Base-by-base conservation (phyloP, 2,888 invertebrate species). In the Leucophenga maculata region DNA sequence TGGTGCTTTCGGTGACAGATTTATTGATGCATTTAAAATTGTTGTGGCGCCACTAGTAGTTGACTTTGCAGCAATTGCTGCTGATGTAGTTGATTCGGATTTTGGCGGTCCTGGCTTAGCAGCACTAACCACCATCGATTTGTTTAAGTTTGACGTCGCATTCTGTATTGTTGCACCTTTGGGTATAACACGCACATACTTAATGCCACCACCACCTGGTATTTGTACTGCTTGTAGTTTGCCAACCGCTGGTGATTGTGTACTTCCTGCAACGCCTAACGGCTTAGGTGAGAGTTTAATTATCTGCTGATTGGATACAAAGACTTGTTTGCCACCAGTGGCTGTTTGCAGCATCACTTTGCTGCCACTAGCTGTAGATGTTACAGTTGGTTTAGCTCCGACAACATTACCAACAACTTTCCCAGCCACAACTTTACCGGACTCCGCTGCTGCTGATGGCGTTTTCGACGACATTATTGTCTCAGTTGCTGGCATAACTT, bases 181-280 rank as follows among this genome's bases (percentile, higher is more conserved):
- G 1, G 90, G 90, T 18, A 93, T 89, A 52, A 93, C 90, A 75
- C 93, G 91, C n/a, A 93, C 92, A 84, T 93, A 93, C 80, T 93
- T 93, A 71, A 93, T 89, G 2, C 88, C 87, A 71, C 77, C 68
- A 66, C 89, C 87, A 46, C 87, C 87, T 0, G 86, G 74, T 39
- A 88, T 70, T 72, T 88, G 86, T 59, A 88, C 82, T 0, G 88
- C 77, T 69, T 88, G 87, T 32, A 88, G 44, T 44, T 82, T 74
- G 1, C 78, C 71, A 1, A 50, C 52, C 32, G 18, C 59, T 55
- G 11, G 55, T 66, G 9, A 4, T 26, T 26, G 54, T 8, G 55
- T 8, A 22, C 60, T 13, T 18, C 20, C 16, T 44, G 18, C 20
- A 44, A 44, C 18, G 32, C 18, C 46, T 18, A 6, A 26, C 16